Conservation (phyloP, 2,888 invertebrate species). For the Cantharis lateralis region DNA sequence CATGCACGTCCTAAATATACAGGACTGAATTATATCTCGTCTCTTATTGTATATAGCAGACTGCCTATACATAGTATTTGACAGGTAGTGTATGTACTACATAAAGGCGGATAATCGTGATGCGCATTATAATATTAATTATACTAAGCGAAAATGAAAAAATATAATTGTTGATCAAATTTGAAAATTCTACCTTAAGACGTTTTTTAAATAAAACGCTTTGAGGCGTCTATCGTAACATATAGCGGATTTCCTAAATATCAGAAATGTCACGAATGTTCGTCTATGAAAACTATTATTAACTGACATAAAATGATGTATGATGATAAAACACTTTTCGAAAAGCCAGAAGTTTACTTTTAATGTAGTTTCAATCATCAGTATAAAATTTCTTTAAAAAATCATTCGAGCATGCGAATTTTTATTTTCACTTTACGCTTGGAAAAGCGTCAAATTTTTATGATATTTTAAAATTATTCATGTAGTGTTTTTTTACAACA, state of each 20-base stretch:
- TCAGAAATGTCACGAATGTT: conserved; percentile 41
- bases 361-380: conserved; percentile 19
- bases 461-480: neutral
- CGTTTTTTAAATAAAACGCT: neutral
- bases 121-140: no score
- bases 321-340: conserved; percentile 46
- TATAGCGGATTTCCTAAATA: conserved; percentile 33
- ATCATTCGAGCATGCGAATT: neutral
- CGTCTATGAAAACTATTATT: conserved; percentile 39
- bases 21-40: neutral
- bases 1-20: neutral
- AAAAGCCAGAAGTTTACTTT: conserved; percentile 15
- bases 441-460: neutral
- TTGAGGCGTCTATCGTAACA: conserved; percentile 11
- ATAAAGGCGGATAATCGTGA: neutral
- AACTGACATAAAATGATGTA: conserved; percentile 47
- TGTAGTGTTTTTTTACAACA: neutral
- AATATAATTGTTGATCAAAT: neutral
- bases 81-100: neutral
- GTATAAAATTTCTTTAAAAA: conserved; percentile 9
- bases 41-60: neutral
- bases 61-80: neutral
- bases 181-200: neutral
- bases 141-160: no score
- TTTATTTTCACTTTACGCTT: neutral